Conservation (phyloP, 2,888 invertebrate species). For the Oeneis ivallda region DNA sequence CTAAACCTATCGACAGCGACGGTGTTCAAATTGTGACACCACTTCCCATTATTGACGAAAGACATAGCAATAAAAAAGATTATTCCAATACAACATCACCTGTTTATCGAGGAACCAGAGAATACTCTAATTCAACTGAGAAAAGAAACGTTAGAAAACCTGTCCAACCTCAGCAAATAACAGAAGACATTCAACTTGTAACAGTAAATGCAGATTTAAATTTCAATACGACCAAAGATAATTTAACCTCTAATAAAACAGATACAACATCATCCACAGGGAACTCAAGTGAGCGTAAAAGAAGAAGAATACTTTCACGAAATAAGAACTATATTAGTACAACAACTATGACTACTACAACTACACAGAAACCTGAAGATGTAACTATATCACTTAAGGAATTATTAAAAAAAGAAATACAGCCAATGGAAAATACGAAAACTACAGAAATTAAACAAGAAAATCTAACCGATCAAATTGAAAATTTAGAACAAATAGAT, state of each 20-base stretch:
- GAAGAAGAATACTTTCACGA: slow-evolving; percentile 64
- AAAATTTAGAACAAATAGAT: slow-evolving; percentile 52
- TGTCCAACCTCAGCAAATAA: slow-evolving; percentile 41
- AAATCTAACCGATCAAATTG: slow-evolving; percentile 61
- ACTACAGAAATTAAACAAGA: slow-evolving; percentile 52
- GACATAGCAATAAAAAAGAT: slow-evolving; percentile 55
- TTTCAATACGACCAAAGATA: slow-evolving; percentile 46
- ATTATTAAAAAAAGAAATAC: slow-evolving; percentile 61
- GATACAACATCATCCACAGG: slow-evolving; percentile 44
- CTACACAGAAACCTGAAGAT: slow-evolving; percentile 41
- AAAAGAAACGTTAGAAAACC: slow-evolving; percentile 45
- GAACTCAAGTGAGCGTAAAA: slow-evolving; percentile 55
- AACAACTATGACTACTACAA: slow-evolving; percentile 36
- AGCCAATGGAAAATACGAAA: slow-evolving; percentile 51
- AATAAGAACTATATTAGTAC: slow-evolving; percentile 48
- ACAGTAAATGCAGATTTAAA: slow-evolving; percentile 60
- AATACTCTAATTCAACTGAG: slow-evolving; percentile 49
- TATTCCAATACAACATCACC: slow-evolving; percentile 56
- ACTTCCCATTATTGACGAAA: slow-evolving; percentile 63
- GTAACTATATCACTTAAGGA: slow-evolving; percentile 51
- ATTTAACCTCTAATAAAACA: slow-evolving; percentile 11
- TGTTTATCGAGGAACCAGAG: slow-evolving; percentile 66
- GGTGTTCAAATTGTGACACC: slow-evolving; percentile 64
- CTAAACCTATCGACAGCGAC: slow-evolving; percentile 44
- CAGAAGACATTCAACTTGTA: slow-evolving; percentile 52